A percentile compares a stretch with the other conserved stretches of the same genome.
phyloP scores from a whole-genome alignment of 2,797 vertebrate genomes.

The Scyliorhinus canicula region DNA sequence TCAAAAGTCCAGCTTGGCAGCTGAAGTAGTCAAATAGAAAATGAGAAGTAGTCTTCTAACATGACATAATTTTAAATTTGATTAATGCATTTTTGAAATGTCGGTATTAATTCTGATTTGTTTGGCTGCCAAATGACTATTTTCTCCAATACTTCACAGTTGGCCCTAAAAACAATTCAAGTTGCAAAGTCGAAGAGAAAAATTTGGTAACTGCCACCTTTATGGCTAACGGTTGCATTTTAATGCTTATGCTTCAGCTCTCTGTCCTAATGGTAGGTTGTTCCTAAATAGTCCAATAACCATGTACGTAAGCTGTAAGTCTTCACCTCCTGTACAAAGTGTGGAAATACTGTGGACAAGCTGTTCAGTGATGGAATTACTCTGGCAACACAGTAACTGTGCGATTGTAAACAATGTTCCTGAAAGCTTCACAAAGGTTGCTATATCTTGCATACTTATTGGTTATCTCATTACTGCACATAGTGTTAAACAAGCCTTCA shows the following conservation, averaged over 20 bases:
- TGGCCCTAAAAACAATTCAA: not conserved
- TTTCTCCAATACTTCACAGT: not conserved
- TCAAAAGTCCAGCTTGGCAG: not conserved
- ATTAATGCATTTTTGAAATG: not conserved
- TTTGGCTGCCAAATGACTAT: not conserved
- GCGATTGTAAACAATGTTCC: not conserved
- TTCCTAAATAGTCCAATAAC: not conserved
- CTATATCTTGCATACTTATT: not conserved
- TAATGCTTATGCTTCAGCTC: not conserved
- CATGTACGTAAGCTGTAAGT: too few relatives aligned
- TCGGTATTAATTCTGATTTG: not conserved
- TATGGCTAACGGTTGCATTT: not conserved
- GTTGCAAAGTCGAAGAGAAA: not conserved
- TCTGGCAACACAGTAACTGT: not conserved
- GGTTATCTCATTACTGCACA: not conserved
- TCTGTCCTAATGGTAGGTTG: too few relatives aligned
- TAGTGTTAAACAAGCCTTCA: not conserved
- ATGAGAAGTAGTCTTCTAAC: not conserved
- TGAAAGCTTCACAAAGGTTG: not conserved
- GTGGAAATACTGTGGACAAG: not conserved
- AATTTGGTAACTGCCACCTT: not conserved
- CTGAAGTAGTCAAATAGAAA: not conserved
- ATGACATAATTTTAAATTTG: not conserved
- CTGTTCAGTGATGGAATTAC: not conserved
- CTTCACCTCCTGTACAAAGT: not conserved